Evolutionary conservation across 1,140 invertebrate species (phyloP), one percentile per base, ranked within the genome.

Genomic region (Caenorhabditis remanei): DNA sequence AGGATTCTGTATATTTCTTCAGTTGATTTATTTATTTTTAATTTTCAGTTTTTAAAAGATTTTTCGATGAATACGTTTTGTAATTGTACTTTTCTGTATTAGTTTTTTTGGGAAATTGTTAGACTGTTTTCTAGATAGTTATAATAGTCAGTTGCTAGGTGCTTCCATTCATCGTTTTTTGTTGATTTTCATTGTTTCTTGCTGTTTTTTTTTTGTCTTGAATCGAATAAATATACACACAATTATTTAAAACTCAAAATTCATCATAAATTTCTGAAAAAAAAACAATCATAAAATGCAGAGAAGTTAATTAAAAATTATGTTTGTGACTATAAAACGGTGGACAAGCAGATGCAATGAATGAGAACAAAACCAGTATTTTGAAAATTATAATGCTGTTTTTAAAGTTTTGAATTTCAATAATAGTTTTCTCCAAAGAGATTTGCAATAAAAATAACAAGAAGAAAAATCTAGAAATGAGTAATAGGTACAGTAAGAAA

Each of bases 1-100:
- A 79, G 24, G 87, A 92, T 65, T 92, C 91, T 19, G 83, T 90
- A 32, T 92, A 92, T 65, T 92, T 92, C 63, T 92, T 92, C 56
- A 92, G 91, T 87, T 79, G 40, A 43, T n/a, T 16, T 46, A 32
- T 32, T 43, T 48, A 41, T 32, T 67, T 32, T 67, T n/a, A n/a
- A n/a, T n/a, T n/a, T n/a, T n/a, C n/a, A n/a, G n/a, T n/a, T n/a
- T n/a, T n/a, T n/a, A n/a, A n/a, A n/a, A 9, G 7, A 14, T 40
- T 67, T 67, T 67, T 67, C 13, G 13, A 6, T 67, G 19, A 40
- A n/a, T 65, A 8, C 13, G 19, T 67, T 40, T 21, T 32, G 32
- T 40, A 14, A 11, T 53, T 53, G 2, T 11, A 14, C 13, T 53
- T 53, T 6, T 53, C 16, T 53, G 50, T 53, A 32, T 32, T 32